Base-by-base conservation (phyloP, 2,797 vertebrate species). In the Orientallactaga sibirica region DNA sequence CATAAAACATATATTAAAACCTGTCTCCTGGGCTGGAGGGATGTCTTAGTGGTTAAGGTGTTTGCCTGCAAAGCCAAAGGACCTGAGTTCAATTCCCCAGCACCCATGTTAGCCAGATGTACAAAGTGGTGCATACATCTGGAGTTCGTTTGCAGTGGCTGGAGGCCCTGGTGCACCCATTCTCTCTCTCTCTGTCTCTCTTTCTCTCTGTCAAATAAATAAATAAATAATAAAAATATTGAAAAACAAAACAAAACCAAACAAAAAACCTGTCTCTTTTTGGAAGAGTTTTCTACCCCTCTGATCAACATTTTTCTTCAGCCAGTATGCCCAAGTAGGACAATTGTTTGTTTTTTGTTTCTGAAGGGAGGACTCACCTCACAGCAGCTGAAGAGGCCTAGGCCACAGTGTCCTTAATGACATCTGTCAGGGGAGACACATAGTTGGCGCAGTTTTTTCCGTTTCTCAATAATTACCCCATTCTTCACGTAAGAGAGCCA, bases 251-350 rank as follows among this genome's bases (percentile, higher is more conserved):
- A 37, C 33, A 2, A 37, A 37, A 37, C 33, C 33, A 37, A 37
- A 37, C 33, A 37, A 37, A 37, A 37, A 37, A 29, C 22, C 73
- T 19, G 86, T 89, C 94, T 96, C 88, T 86, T 94, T 96, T 83
- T 10, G 25, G 41, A 67, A 95, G 41, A 2, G 7, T n/a, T 71
- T 81, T n/a, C 19, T 86, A 20, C 67, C 67, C 94, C 12, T 92
- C 25, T 88, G 29, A 61, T 87, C 55, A 89, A 12, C 67, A 55
- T 61, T 86, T 86, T 48, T 93, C n/a, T 2, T 90, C 37, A 68
- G 92, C 64, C 25, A 1, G 10, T 88, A 75, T 94, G 95, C 74
- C 77, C 84, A n/a, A 92, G 82, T 55, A 33, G 81, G 66, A 73
- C 16, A 81, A 64, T 55, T 92, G 76, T 74, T 87, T 82, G 80